Percentiles rank a stretch among this genome's conserved stretches.
Conservation (phyloP, 2,797 vertebrate species). For the Trachurus trachurus region DNA sequence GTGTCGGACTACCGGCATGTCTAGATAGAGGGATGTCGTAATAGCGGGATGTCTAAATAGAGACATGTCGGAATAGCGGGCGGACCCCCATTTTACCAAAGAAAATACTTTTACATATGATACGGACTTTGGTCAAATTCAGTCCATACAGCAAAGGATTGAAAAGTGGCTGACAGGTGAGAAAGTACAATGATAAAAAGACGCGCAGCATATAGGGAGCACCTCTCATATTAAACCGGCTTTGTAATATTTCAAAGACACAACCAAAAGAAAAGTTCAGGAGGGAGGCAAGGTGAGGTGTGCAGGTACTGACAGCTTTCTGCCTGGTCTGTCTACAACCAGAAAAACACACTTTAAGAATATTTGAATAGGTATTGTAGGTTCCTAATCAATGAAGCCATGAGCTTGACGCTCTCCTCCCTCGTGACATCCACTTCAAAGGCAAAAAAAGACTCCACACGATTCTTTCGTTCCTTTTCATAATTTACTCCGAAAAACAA, state of each 20-base stretch:
- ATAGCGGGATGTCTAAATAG: no score
- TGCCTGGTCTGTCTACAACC: background rate
- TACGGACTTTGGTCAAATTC: slow-evolving; percentile 17
- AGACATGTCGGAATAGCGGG: no score
- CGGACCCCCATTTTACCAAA: background rate
- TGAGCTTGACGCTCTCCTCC: no score
- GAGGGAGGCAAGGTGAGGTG: slow-evolving; percentile 36
- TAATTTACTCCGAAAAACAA: no score
- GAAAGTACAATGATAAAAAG: slow-evolving; percentile 34
- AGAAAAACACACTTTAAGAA: slow-evolving; percentile 47
- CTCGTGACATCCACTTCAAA: no score
- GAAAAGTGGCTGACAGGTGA: background rate
- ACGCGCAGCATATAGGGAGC: background rate
- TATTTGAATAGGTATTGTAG: no score
- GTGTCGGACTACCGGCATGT: no score
- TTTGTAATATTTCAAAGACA: slow-evolving; percentile 30
- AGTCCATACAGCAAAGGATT: slow-evolving; percentile 42
- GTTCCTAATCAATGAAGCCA: no score
- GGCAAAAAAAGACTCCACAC: no score
- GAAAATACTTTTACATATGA: background rate
- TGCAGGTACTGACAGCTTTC: slow-evolving; percentile 56
- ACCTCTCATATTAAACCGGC: slow-evolving; percentile 27
- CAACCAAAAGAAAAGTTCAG: slow-evolving; percentile 11
- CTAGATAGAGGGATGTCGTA: no score
- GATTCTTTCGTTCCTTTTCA: no score